These are phyloP conservation scores for Trichonephila clavata DNA, from an alignment of 1,140 invertebrate species.

Conservation along the genomic window DNA sequence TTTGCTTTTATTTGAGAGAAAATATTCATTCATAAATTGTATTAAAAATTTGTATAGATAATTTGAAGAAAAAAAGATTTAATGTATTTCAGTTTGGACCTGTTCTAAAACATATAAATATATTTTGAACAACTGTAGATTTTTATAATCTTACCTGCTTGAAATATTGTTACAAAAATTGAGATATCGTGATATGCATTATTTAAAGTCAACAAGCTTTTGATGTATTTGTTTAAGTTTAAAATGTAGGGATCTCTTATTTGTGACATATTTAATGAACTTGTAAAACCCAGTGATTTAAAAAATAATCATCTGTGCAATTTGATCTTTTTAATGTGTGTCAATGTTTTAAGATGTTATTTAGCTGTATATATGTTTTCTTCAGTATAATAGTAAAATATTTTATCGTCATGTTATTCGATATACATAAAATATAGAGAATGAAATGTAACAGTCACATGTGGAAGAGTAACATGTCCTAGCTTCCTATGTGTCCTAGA, in stretches of 20 bases:
- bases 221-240: conserved; percentile 28
- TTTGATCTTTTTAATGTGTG: neutral
- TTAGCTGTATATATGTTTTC: conserved; percentile 11
- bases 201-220: conserved; percentile 12
- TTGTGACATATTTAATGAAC: neutral
- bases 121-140: too few species aligned
- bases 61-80: too few species aligned
- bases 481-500: conserved; percentile 30
- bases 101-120: too few species aligned
- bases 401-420: neutral
- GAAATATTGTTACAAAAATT: too few species aligned
- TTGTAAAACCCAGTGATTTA: conserved; percentile 12
- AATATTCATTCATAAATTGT: too few species aligned
- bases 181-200: too few species aligned
- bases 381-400: neutral
- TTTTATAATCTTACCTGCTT: too few species aligned
- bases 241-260: neutral
- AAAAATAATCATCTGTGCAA: conserved; percentile 1
- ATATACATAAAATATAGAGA: conserved; percentile 11
- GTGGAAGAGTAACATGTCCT: neutral
- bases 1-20: too few species aligned
- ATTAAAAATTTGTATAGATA: too few species aligned
- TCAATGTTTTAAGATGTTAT: conserved; percentile 2
- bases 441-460: neutral
- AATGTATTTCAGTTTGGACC: too few species aligned